phyloP scores from a whole-genome alignment of 2,888 invertebrate genomes.

The Stramonita haemastoma region DNA sequence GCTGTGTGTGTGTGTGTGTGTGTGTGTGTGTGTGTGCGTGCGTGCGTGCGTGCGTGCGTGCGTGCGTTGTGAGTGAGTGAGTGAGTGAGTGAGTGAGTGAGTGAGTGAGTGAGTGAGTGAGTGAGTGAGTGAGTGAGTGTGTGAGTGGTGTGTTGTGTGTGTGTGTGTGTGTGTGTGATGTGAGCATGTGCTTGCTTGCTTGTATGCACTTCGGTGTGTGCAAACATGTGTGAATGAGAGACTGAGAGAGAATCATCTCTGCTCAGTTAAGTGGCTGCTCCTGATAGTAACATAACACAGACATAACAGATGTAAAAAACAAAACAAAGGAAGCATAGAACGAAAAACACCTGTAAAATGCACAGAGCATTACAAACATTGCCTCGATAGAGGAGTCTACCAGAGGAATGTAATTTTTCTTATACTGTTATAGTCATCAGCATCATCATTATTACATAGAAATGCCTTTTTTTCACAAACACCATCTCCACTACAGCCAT shows the following conservation, averaged over 20 bases:
- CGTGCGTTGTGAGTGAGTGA: not conserved
- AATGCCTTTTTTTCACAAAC: too few species aligned
- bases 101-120: not conserved
- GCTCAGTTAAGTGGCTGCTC: too few species aligned
- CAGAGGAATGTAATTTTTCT: too few species aligned
- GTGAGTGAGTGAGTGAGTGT: not conserved
- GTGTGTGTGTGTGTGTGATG: not conserved
- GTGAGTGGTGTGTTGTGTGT: not conserved
- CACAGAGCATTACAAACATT: too few species aligned
- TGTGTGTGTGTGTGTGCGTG: constrained; percentile 1
- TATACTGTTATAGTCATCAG: too few species aligned
- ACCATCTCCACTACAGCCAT: too few species aligned
- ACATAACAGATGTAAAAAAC: too few species aligned
- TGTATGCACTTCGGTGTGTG: not conserved
- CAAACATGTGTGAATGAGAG: not conserved
- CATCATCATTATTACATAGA: too few species aligned
- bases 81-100: not conserved
- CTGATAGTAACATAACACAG: too few species aligned
- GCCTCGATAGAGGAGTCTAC: too few species aligned
- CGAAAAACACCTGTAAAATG: too few species aligned
- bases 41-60: not conserved
- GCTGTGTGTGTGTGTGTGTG: not conserved
- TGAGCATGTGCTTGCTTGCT: not conserved
- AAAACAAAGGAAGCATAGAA: too few species aligned
- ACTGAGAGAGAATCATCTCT: not conserved